Conservation (phyloP, 2,113 vertebrate species). For the Nannobrachium achirus region DNA sequence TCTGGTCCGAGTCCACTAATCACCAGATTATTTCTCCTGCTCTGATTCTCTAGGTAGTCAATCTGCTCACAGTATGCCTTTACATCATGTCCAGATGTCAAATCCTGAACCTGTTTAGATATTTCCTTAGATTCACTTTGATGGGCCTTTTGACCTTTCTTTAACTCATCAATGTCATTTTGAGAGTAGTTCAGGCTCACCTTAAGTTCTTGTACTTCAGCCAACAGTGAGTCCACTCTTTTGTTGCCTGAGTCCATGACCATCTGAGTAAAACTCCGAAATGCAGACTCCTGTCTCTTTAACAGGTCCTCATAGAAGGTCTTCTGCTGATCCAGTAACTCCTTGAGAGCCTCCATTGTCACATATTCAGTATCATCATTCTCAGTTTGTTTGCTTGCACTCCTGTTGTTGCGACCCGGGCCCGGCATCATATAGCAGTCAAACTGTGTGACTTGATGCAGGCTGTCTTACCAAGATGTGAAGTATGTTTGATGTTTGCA, state of each 20-base stretch:
- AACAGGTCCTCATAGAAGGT: not conserved
- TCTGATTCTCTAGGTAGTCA: too few relatives aligned
- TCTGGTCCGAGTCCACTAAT: not conserved
- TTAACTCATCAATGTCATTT: too few relatives aligned
- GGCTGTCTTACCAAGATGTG: too few relatives aligned
- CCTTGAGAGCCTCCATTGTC: not conserved
- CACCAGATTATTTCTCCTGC: too few relatives aligned
- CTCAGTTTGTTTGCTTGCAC: not conserved
- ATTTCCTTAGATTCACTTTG: not conserved
- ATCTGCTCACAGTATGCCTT: not conserved
- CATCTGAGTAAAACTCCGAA: too few relatives aligned
- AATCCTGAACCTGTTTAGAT: not conserved
- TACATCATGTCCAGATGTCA: not conserved
- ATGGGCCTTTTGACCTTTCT: too few relatives aligned
- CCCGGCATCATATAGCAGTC: too few relatives aligned
- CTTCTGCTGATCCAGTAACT: not conserved
- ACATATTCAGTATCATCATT: not conserved
- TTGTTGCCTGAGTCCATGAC: conserved; percentile 33
- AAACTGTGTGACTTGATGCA: too few relatives aligned
- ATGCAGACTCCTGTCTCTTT: too few relatives aligned
- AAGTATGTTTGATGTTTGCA: not conserved
- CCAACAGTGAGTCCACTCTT: conserved; percentile 11
- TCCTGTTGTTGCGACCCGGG: too few relatives aligned
- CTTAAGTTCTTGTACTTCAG: not conserved
- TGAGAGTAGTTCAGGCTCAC: conserved; percentile 4